These are phyloP conservation scores for Catotricha subobsoleta DNA, from an alignment of 2,888 invertebrate species.

Conservation along the genomic window DNA sequence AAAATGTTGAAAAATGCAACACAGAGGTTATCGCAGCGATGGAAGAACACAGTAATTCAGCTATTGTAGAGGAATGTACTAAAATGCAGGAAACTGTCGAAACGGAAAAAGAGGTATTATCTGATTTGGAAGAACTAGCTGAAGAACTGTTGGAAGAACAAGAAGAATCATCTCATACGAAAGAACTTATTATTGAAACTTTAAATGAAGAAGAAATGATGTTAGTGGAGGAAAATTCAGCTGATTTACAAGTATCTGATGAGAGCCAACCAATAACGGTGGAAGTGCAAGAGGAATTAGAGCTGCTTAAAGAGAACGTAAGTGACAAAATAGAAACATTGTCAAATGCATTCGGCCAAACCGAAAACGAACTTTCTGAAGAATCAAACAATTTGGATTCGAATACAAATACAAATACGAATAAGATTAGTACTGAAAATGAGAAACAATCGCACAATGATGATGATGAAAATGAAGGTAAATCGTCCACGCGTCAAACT, in stretches of 20 bases:
- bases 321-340: too few species aligned
- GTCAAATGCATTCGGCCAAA: not conserved
- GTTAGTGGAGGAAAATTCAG: too few species aligned
- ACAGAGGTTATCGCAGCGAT: not conserved
- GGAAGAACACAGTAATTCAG: not conserved
- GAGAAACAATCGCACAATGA: not conserved
- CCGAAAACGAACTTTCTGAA: not conserved
- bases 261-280: too few species aligned
- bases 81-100: not conserved
- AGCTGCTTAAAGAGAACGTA: too few species aligned
- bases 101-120: not conserved
- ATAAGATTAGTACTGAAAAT: not conserved
- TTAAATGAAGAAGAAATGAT: too few species aligned
- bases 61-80: not conserved
- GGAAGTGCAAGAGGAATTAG: too few species aligned
- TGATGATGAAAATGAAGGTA: not conserved
- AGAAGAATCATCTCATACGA: too few species aligned
- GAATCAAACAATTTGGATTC: not conserved
- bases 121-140: not conserved
- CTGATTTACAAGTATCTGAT: too few species aligned
- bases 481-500: too few species aligned
- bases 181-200: too few species aligned
- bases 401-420: not conserved
- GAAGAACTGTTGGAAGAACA: too few species aligned
- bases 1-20: slow-evolving; percentile 5